Evolutionary conservation across 2,113 vertebrate genomes (phyloP), one percentile per base, ranked within the genome.

Genomic region (Phycodurus eques): DNA sequence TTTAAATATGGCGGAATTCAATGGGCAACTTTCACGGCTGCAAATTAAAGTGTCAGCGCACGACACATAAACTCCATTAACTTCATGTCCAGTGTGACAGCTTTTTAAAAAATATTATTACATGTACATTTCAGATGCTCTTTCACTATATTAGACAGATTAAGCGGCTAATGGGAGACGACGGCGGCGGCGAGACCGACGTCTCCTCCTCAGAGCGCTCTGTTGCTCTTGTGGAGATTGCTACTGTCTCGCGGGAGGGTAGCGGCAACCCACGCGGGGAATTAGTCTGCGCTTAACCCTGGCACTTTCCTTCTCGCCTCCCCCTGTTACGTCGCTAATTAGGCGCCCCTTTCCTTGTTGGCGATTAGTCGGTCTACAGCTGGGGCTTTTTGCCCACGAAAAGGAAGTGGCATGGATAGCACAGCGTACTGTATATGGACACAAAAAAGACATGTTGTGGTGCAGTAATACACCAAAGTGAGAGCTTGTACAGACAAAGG

Each of bases 271-370:
- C 84, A 89, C 88, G 63, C 87, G 85, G 80, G 89, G 89, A 90
- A 91, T 92, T 89, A 92, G 90, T 89, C 87, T 83, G 83, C 88
- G 86, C 89, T 92, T 92, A 93, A 93, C 92, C 91, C 88, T 84
- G 89, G 90, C 90, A 90, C 85, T 87, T 91, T 81, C 63, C 85
- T 92, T 87, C 81, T 81, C 87, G 85, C 88, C 89, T 91, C 86
- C 59, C 59, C 59, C 80, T 77, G 85, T 85, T 88, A 89, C 90
- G 89, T 65, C 64, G 85, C 88, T 92, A 92, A 93, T 93, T 93
- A 89, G 84, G 79, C 82, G 85, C 83, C 59, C 59, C 14, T 82
- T 87, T 89, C 78, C 83, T 90, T 85, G 84, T 61, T 80, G 85
- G 85, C 90, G 91, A 92, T 93, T 88, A 89, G 83, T 88, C 80